Percentiles rank a stretch among this genome's conserved stretches.
Conservation (phyloP, 2,113 vertebrate species). For the Sturnira hondurensis region DNA sequence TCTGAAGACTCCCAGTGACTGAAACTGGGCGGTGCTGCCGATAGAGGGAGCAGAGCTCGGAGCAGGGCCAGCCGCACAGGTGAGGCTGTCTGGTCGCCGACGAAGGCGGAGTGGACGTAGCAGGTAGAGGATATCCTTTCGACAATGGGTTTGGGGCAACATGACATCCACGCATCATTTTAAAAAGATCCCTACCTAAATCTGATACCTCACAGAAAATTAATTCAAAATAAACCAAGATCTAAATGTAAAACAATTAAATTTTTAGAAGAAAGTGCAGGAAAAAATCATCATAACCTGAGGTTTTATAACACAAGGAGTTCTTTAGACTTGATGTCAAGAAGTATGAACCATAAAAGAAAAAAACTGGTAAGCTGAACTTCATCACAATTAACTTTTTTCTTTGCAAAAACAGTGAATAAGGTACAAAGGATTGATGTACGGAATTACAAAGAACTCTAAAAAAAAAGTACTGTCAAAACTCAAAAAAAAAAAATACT, state of each 20-base stretch:
- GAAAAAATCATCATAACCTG: neutral
- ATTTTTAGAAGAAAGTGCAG: neutral
- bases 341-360: neutral
- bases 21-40: neutral
- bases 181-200: neutral
- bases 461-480: neutral
- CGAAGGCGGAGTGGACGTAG: neutral
- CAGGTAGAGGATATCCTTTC: neutral
- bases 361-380: neutral
- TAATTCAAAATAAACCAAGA: neutral
- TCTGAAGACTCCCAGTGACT: neutral
- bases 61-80: neutral
- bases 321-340: neutral
- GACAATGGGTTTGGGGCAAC: neutral
- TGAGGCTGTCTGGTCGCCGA: neutral
- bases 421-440: neutral
- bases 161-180: neutral
- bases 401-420: neutral
- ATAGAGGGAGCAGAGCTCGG: neutral
- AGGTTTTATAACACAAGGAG: neutral
- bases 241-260: neutral
- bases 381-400: neutral
- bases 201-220: neutral
- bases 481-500: neutral
- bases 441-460: neutral